A percentile compares a stretch with the other conserved stretches of the same genome.
These are phyloP conservation scores for Semaprochilodus insignis DNA, from an alignment of 2,797 vertebrate species.

Conservation along the genomic window DNA sequence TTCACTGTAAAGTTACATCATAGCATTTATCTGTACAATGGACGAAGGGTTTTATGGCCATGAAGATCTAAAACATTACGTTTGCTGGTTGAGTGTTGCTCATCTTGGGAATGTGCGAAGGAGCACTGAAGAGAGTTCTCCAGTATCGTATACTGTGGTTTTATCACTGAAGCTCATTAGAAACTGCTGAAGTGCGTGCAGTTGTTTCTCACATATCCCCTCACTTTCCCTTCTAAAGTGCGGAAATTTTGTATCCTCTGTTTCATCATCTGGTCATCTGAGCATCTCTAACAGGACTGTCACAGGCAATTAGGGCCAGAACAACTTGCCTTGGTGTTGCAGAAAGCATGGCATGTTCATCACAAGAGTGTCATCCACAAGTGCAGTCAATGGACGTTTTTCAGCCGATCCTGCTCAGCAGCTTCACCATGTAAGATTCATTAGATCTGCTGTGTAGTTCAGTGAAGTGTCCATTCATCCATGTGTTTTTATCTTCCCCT, in stretches of 20 bases:
- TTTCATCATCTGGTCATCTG: slow-evolving; percentile 79
- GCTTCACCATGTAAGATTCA: slow-evolving; percentile 83
- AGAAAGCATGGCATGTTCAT: slow-evolving; percentile 80
- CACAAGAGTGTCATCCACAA: slow-evolving; percentile 75
- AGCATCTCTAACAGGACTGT: slow-evolving; percentile 77
- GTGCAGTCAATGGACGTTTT: slow-evolving; percentile 78
- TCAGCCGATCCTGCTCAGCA: slow-evolving; percentile 76
- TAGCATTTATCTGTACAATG: no score
- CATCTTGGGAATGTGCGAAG: no score
- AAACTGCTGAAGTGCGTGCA: neutral
- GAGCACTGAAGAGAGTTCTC: no score
- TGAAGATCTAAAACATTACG: no score
- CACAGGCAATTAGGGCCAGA: slow-evolving; percentile 79
- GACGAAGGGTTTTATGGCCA: no score
- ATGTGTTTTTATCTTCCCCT: slow-evolving; percentile 55
- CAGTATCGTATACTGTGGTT: no score
- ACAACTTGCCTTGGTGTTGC: slow-evolving; percentile 77
- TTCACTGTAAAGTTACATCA: no score
- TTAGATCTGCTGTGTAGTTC: slow-evolving; percentile 77
- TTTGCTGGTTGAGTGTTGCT: no score
- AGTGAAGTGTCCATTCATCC: slow-evolving; percentile 78
- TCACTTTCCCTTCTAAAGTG: slow-evolving; percentile 44
- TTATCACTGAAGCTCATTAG: neutral
- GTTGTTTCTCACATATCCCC: neutral
- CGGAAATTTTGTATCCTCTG: slow-evolving; percentile 57